Evolutionary conservation across 2,113 vertebrate genomes (phyloP).

Genomic region (Promerops cafer): DNA sequence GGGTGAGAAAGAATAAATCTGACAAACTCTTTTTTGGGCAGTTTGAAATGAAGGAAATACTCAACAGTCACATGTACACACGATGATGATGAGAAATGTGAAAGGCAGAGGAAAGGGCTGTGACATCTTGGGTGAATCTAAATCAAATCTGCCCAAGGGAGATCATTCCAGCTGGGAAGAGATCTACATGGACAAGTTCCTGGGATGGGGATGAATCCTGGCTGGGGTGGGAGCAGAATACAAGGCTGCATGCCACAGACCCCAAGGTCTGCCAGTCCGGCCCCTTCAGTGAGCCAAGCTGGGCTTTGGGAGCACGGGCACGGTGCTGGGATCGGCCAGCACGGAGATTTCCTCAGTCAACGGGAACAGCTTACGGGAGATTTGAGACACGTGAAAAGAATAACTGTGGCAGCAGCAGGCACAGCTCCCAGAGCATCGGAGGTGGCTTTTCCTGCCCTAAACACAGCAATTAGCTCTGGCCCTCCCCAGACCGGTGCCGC

Average conservation of each 20-base stretch:
- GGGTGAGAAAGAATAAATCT: background rate
- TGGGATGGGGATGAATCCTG: background rate
- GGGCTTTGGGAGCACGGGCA: background rate
- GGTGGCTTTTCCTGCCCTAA: background rate
- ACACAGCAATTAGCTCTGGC: background rate
- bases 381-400: constrained; percentile 1
- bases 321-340: background rate
- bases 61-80: fast-evolving
- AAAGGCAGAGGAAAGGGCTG: background rate
- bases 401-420: background rate
- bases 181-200: background rate
- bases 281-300: background rate
- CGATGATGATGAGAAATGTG: fast-evolving
- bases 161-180: background rate
- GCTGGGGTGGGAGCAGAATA: background rate
- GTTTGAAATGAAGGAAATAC: background rate
- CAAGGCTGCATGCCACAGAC: background rate
- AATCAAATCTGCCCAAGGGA: background rate
- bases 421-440: background rate
- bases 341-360: background rate
- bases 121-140: background rate
- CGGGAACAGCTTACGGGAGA: constrained; percentile 9
- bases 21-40: background rate
- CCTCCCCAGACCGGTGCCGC: background rate
- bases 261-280: background rate